Percentiles rank a stretch among this genome's conserved stretches.
Conservation (phyloP, 2,113 vertebrate species). For the Onychostruthus taczanowskii region DNA sequence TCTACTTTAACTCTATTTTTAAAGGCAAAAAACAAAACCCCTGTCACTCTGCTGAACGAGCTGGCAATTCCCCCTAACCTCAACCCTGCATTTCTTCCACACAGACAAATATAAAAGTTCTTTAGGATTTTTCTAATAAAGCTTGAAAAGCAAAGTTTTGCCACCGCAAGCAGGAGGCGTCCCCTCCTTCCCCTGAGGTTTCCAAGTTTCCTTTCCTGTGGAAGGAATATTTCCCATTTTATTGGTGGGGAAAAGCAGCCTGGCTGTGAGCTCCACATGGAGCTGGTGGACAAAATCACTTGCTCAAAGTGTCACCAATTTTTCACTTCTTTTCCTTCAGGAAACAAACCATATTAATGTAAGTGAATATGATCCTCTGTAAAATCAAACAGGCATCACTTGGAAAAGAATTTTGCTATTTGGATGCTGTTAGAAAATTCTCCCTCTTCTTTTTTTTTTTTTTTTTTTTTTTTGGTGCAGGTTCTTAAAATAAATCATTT, state of each 20-base stretch:
- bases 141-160: background rate
- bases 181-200: background rate
- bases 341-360: background rate
- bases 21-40: background rate
- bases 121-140: background rate
- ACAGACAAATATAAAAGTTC: background rate
- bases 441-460: background rate
- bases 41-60: background rate
- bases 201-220: background rate
- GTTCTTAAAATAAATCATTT: conserved; percentile 48
- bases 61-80: background rate
- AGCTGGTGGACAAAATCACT: background rate
- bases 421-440: background rate
- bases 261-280: background rate
- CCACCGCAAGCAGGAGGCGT: background rate
- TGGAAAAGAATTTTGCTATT: background rate
- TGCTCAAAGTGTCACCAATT: background rate
- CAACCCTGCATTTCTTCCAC: background rate
- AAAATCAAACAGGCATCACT: background rate
- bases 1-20: background rate
- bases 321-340: background rate
- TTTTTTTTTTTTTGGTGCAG: background rate
- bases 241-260: background rate
- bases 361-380: background rate
- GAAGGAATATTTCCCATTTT: background rate